phyloP scores from a whole-genome alignment of 2,888 invertebrate species.

The Sthenelais limicola region DNA sequence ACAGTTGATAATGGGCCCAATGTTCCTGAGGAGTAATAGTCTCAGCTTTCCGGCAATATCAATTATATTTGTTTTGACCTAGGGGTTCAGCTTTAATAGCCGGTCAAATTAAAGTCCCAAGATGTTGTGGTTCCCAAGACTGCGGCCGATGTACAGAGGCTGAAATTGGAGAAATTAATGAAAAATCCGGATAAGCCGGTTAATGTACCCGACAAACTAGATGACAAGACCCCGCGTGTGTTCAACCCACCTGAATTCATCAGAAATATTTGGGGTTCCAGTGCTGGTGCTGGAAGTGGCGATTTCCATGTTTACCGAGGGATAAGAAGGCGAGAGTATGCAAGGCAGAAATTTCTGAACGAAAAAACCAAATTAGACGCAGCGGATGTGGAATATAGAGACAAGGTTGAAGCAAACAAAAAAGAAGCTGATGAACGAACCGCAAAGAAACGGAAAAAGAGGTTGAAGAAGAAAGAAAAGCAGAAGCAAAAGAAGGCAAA shows the following conservation, averaged over 20 bases:
- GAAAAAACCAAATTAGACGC: slow-evolving; percentile 90
- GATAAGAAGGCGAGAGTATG: slow-evolving; percentile 94
- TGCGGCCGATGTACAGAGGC: slow-evolving; percentile 88
- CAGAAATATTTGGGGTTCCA: slow-evolving; percentile 99
- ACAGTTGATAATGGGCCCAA: too few relatives aligned
- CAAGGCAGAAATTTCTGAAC: slow-evolving; percentile 93
- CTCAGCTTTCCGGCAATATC: too few relatives aligned
- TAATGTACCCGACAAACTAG: slow-evolving; percentile 86
- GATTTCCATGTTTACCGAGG: slow-evolving; percentile 99
- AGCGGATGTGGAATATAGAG: slow-evolving; percentile 86
- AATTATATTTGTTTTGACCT: too few relatives aligned
- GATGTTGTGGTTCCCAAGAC: slow-evolving; percentile 76
- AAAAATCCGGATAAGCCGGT: slow-evolving; percentile 96
- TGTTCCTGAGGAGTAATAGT: too few relatives aligned
- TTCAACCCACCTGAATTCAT: slow-evolving; percentile 94
- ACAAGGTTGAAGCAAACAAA: slow-evolving; percentile 84
- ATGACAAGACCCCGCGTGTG: slow-evolving; percentile 79
- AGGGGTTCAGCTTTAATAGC: too few relatives aligned
- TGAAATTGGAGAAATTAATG: slow-evolving; percentile 93
- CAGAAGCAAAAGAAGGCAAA: slow-evolving; percentile 41
- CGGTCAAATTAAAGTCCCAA: slow-evolving; percentile 39
- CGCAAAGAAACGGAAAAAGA: slow-evolving; percentile 91
- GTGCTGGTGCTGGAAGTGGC: slow-evolving; percentile 98
- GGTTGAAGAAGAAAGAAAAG: slow-evolving; percentile 43
- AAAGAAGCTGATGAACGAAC: slow-evolving; percentile 84